Percentiles rank a stretch among this genome's conserved stretches.
Evolutionary conservation across 2,888 invertebrate genomes (phyloP).

Genomic region (Phengaris alcon): DNA sequence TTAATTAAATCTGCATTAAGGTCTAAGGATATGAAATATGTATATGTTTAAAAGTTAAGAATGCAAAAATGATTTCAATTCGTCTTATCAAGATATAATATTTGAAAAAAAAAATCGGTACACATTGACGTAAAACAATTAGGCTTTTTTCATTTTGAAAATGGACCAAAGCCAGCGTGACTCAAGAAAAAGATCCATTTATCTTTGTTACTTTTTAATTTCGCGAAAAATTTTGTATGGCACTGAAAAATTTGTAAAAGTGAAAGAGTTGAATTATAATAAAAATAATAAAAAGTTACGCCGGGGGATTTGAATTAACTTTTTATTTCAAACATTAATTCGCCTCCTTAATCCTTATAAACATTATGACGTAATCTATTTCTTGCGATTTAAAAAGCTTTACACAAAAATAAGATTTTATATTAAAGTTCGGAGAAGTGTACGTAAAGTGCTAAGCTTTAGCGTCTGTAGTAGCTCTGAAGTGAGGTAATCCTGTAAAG

Average conservation of each 20-base stretch:
- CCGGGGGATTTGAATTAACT: neutral
- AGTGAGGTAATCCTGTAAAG: neutral
- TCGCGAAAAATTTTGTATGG: conserved; percentile 5
- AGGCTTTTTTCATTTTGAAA: conserved; percentile 2
- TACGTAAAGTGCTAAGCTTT: neutral
- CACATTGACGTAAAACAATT: neutral
- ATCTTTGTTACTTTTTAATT: conserved; percentile 27
- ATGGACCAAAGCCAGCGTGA: neutral
- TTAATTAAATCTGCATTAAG: too few species aligned
- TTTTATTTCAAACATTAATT: conserved; percentile 14
- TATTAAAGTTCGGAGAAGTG: conserved; percentile 7
- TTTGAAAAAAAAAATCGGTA: neutral
- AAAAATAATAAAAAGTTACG: conserved; percentile 16
- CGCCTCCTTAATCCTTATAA: conserved; percentile 11
- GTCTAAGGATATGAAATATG: too few species aligned
- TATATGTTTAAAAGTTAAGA: too few species aligned
- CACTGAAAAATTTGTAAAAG: conserved; percentile 20
- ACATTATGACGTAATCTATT: conserved; percentile 8
- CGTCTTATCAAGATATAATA: neutral
- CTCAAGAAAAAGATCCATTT: conserved; percentile 23
- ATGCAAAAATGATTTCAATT: too few species aligned
- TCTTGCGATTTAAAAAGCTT: neutral
- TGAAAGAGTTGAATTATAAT: conserved; percentile 17
- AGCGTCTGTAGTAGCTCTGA: neutral
- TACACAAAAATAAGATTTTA: neutral